Evolutionary conservation across 1,140 invertebrate genomes (phyloP).

Genomic region (Octopus sinensis): DNA sequence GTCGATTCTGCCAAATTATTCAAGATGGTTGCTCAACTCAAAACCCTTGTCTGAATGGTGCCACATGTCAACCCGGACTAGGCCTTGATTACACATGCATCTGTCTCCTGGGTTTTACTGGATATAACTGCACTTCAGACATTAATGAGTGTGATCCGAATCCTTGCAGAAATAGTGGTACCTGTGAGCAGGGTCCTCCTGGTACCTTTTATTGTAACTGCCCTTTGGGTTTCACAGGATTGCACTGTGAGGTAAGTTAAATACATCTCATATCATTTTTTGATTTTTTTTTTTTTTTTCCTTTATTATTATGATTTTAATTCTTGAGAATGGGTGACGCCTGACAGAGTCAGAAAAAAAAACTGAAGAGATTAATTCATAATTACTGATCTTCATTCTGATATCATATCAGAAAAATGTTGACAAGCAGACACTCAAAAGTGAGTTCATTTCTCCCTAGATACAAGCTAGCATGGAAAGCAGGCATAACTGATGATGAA

Average conservation of each 20-base stretch:
- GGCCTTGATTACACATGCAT: constrained; percentile 65
- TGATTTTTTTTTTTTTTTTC: neutral
- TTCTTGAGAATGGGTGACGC: too few species aligned
- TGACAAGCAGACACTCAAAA: neutral
- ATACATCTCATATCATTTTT: neutral
- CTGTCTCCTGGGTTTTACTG: constrained; percentile 70
- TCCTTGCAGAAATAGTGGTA: constrained; percentile 32
- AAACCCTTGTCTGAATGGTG: constrained; percentile 38
- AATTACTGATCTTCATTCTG: neutral
- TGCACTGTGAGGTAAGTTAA: constrained; percentile 24
- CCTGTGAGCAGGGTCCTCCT: constrained; percentile 18
- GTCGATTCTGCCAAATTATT: constrained; percentile 31
- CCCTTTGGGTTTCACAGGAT: constrained; percentile 26
- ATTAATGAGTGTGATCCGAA: constrained; percentile 29
- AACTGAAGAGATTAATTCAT: neutral
- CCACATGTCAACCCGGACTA: constrained; percentile 55
- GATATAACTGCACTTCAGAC: constrained; percentile 27
- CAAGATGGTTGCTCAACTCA: constrained; percentile 30
- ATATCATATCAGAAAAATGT: constrained; percentile 11
- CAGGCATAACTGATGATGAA: neutral
- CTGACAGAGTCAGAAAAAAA: too few species aligned
- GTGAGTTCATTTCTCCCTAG: neutral
- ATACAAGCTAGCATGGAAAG: neutral
- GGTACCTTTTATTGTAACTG: constrained; percentile 31
- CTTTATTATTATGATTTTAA: neutral